A percentile compares a stretch with the other conserved stretches of the same genome.
These are phyloP conservation scores for Mesaphorura yosii DNA, from an alignment of 1,140 invertebrate genomes.

Conservation along the genomic window DNA sequence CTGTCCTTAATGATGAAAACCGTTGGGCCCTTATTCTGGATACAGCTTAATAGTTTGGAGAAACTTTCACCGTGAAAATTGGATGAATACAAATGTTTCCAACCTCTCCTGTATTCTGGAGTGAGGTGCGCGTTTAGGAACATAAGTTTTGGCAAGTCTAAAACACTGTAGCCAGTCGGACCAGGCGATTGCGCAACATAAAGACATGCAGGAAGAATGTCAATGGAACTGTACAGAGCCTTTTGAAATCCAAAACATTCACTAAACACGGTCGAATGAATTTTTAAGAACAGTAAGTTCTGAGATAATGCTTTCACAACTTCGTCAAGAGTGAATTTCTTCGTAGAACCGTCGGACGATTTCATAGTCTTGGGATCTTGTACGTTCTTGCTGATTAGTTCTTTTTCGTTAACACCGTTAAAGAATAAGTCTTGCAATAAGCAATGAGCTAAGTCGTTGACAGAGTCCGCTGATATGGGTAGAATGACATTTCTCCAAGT, in stretches of 20 bases:
- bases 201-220: slow-evolving; percentile 20
- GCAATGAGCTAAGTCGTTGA: slow-evolving; percentile 20
- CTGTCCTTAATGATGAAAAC: slow-evolving; percentile 65
- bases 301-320: slow-evolving; percentile 20
- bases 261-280: slow-evolving; percentile 23
- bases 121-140: slow-evolving; percentile 65
- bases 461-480: slow-evolving; percentile 12
- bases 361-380: not conserved
- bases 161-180: slow-evolving; percentile 39
- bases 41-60: slow-evolving; percentile 55
- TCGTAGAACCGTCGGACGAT: not conserved
- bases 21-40: slow-evolving; percentile 59
- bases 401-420: slow-evolving; percentile 12
- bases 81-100: slow-evolving; percentile 71
- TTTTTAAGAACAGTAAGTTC: slow-evolving; percentile 18
- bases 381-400: slow-evolving; percentile 9
- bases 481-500: slow-evolving; percentile 14
- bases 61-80: slow-evolving; percentile 72
- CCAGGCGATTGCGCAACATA: not conserved
- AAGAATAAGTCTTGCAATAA: slow-evolving; percentile 23
- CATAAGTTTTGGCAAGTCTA: slow-evolving; percentile 61
- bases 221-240: slow-evolving; percentile 3
- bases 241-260: slow-evolving; percentile 24
- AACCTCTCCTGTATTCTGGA: slow-evolving; percentile 55
- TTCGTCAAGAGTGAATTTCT: slow-evolving; percentile 19